Base-by-base conservation (phyloP, 2,113 vertebrate species). In the Serilophus lunatus region DNA sequence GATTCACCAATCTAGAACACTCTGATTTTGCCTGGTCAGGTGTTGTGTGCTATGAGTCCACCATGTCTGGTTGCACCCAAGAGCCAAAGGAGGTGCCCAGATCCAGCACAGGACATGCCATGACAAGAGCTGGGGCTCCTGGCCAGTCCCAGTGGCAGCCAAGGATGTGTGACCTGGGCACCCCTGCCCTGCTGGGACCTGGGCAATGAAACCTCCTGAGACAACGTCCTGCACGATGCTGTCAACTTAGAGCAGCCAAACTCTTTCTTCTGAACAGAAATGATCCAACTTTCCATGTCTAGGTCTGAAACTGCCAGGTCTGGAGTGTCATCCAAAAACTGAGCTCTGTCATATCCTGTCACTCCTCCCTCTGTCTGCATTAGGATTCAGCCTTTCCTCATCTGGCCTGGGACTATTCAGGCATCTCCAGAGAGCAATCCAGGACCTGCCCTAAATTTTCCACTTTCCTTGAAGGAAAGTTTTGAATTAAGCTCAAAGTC, bases 301-400 rank as follows among this genome's bases (percentile, higher is more conserved):
- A 60, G 40, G 17, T 63, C 54, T 82, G 42, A 31, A 72, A 82
- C 9, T 82, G 61, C 29, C 15, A 61, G 36, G 44, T 35, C n/a
- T 60, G 53, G 23, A 54, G 31, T 31, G 59, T 64, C 35, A 69
- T 9, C 33, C 7, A 6, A 28, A 79, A 66, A 63, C 0, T 1
- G 36, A 35, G 25, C 29, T 31, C 8, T 3, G 9, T 5, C 35
- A 13, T 3, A 47, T 4, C 44, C 59, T 49, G 22, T 18, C 54
- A 22, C 36, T 80, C 44, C 29, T 31, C 60, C 56, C 45, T 14
- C 69, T 60, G 38, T 14, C 69, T 60, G 38, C 22, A 6, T 18
- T 7, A 1, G 6, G 44, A 51, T 76, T 72, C 57, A 60, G 45
- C 15, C 33, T 68, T 54, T 81, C 51, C 44, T 2, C 0, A 0